Percentiles rank a stretch among this genome's conserved stretches.
Evolutionary conservation across 2,888 invertebrate genomes (phyloP).

Genomic region (Cylindroiulus punctatus): DNA sequence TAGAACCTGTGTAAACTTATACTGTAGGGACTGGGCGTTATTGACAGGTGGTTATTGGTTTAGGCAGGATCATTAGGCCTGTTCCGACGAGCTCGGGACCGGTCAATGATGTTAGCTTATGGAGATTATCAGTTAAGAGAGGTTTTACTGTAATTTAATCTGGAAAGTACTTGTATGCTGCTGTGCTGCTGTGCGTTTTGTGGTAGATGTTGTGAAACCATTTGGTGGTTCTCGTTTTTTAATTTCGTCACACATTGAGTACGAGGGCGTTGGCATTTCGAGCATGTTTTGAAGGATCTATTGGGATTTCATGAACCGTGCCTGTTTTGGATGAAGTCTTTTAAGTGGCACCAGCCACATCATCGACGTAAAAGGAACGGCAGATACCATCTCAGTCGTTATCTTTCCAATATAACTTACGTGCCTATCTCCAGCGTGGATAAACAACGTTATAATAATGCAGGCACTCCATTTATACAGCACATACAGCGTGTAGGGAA

Average conservation of each 20-base stretch:
- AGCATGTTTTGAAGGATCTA: slow-evolving; percentile 35
- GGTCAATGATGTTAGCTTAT: no score
- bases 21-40: no score
- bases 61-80: no score
- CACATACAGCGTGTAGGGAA: neutral
- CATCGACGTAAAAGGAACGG: neutral
- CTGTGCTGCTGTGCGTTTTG: no score
- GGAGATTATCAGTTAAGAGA: no score
- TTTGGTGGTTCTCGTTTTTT: neutral
- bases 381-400: neutral
- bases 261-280: slow-evolving; percentile 15
- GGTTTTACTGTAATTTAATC: no score
- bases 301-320: slow-evolving; percentile 41
- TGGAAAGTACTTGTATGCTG: no score
- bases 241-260: neutral
- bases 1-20: no score
- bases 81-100: no score
- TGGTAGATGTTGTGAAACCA: neutral
- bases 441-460: slow-evolving; percentile 38
- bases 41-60: no score
- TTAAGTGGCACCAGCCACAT: slow-evolving; percentile 22
- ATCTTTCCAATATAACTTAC: slow-evolving; percentile 30
- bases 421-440: neutral
- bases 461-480: neutral
- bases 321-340: slow-evolving; percentile 23